Conservation (phyloP, 2,797 vertebrate species). For the Odontamblyopus rebecca region DNA sequence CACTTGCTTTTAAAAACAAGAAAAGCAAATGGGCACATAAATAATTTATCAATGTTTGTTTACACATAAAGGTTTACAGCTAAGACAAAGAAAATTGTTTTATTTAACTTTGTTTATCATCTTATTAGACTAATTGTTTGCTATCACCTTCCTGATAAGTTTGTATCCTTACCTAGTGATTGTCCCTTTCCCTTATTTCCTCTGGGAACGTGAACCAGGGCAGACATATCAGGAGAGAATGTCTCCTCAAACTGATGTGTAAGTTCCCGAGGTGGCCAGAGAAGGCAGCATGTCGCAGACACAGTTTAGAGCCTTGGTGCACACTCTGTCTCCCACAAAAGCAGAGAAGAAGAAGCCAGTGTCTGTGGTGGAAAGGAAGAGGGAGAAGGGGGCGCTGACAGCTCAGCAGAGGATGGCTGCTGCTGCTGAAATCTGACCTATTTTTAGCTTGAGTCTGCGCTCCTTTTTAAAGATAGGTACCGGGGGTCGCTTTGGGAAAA, state of each 20-base stretch:
- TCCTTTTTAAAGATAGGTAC: constrained; percentile 65
- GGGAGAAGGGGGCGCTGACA: constrained; percentile 68
- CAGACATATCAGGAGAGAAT: constrained; percentile 52
- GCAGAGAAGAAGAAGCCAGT: constrained; percentile 58
- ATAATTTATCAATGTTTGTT: background rate
- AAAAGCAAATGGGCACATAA: constrained; percentile 17
- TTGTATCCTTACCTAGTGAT: constrained; percentile 1
- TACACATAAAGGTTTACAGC: constrained; percentile 1
- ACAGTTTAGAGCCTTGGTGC: constrained; percentile 54
- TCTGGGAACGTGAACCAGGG: constrained; percentile 35
- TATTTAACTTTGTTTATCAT: background rate
- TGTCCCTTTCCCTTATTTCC: no score
- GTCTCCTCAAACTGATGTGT: constrained; percentile 66
- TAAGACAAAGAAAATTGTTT: constrained; percentile 4
- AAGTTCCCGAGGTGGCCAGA: constrained; percentile 58
- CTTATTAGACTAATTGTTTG: background rate
- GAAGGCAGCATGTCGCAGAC: constrained; percentile 58
- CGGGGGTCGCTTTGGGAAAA: constrained; percentile 31
- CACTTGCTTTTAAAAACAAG: constrained; percentile 41
- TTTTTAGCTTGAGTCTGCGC: constrained; percentile 60
- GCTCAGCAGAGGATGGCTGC: constrained; percentile 61
- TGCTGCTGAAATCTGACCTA: constrained; percentile 56
- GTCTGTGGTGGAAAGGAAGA: constrained; percentile 59
- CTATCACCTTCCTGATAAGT: background rate
- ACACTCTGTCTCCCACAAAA: constrained; percentile 60